These are phyloP conservation scores for Otis tarda DNA, from an alignment of 2,113 vertebrate genomes.

Conservation along the genomic window DNA sequence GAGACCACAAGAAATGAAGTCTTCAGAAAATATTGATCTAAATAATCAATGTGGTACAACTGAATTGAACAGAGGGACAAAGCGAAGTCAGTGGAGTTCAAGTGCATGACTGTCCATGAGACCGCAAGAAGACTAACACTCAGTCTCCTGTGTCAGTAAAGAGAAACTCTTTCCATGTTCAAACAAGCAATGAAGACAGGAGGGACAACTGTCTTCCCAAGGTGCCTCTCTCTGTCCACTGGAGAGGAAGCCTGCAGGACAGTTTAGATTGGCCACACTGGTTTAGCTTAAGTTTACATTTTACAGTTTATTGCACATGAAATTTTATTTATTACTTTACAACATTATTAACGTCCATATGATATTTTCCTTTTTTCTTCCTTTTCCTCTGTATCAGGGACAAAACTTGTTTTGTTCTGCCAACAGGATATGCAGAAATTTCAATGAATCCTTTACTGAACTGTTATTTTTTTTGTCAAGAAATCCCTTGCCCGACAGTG, in stretches of 20 bases:
- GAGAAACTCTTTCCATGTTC: background rate
- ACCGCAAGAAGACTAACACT: background rate
- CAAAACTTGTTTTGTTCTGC: background rate
- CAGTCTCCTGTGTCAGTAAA: background rate
- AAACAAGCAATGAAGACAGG: background rate
- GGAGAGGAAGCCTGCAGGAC: background rate
- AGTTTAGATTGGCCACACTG: background rate
- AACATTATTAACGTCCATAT: background rate
- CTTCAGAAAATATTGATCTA: background rate
- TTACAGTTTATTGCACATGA: background rate
- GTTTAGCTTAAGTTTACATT: background rate
- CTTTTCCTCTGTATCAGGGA: background rate
- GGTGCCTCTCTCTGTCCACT: background rate
- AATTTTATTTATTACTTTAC: background rate
- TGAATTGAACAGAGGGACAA: background rate
- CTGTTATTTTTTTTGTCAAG: background rate
- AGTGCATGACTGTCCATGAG: background rate
- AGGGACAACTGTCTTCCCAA: background rate
- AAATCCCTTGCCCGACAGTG: background rate
- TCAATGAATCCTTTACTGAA: background rate
- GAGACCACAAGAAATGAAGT: background rate
- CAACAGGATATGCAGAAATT: background rate
- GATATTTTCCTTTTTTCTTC: background rate
- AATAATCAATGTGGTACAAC: background rate
- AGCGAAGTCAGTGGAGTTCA: background rate